Percentiles rank a stretch among this genome's conserved stretches.
Evolutionary conservation across 2,797 vertebrate genomes (phyloP).

Genomic region (Platyrinchus mystaceus): DNA sequence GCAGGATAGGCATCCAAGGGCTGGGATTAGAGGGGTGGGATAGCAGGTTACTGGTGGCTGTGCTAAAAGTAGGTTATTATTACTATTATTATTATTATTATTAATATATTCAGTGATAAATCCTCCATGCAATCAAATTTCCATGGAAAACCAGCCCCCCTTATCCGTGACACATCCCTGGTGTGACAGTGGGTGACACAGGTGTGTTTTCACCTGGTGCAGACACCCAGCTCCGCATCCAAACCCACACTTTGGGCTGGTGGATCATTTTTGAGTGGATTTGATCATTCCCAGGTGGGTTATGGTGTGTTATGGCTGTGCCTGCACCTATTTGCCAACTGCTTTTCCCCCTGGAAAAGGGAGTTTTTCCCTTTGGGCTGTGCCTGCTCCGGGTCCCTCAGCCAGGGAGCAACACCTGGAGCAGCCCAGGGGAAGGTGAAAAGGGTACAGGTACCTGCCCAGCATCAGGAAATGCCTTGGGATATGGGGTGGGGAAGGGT

Average conservation of each 20-base stretch:
- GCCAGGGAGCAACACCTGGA: not conserved
- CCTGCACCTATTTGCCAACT: not conserved
- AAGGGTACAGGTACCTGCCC: not conserved
- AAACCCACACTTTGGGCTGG: fast-evolving
- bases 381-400: fast-evolving
- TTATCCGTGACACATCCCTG: fast-evolving
- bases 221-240: not conserved
- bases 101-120: not conserved
- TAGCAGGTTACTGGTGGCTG: not conserved
- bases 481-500: not conserved
- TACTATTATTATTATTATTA: not conserved
- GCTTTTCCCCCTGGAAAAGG: not conserved
- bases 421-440: not conserved
- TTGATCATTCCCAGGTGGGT: fast-evolving
- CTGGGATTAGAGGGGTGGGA: not conserved
- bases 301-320: fast-evolving
- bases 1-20: fast-evolving
- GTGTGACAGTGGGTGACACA: not conserved
- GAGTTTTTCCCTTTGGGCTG: not conserved
- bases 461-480: constrained; percentile 1
- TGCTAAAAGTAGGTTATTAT: not conserved
- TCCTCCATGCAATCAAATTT: fast-evolving
- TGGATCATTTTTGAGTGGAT: not conserved
- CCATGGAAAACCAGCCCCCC: fast-evolving
- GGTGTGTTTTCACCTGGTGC: not conserved